phyloP scores from a whole-genome alignment of 2,797 vertebrate species.

The Chiropotes sagulatus region DNA sequence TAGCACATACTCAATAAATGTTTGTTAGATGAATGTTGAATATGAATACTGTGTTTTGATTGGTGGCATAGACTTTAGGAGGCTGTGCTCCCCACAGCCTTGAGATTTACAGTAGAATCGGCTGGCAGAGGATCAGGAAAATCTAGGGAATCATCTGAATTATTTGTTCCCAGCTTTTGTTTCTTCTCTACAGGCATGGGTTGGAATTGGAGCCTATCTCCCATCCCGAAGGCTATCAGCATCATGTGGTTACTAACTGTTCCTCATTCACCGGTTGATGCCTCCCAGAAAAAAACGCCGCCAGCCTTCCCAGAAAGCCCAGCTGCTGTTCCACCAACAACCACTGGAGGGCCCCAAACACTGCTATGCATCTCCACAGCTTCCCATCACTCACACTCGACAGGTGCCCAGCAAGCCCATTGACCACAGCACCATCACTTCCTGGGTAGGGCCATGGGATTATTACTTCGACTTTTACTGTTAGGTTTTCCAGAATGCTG shows the following conservation, averaged over 20 bases:
- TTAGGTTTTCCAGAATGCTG: background rate
- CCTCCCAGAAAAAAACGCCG: conserved; percentile 88
- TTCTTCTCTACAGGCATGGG: conserved; percentile 64
- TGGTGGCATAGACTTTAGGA: background rate
- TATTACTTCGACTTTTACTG: background rate
- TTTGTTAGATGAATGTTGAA: background rate
- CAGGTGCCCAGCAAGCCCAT: conserved; percentile 84
- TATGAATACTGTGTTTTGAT: background rate
- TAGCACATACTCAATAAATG: background rate
- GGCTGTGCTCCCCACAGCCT: background rate
- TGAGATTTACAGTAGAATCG: background rate
- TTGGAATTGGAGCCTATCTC: conserved; percentile 28
- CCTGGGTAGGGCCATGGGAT: conserved; percentile 87
- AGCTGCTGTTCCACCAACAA: conserved; percentile 89
- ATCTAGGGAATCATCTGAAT: background rate
- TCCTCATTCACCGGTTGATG: conserved; percentile 86
- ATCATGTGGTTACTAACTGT: conserved; percentile 81
- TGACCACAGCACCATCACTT: conserved; percentile 70
- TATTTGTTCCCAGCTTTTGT: background rate
- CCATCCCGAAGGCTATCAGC: conserved; percentile 28
- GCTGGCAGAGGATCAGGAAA: background rate
- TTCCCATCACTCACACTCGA: conserved; percentile 84
- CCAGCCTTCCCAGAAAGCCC: conserved; percentile 80
- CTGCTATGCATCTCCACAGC: conserved; percentile 79
- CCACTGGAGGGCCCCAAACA: conserved; percentile 85